Conservation (phyloP, 1,140 invertebrate genomes). For the Lanistes nyassanus region DNA sequence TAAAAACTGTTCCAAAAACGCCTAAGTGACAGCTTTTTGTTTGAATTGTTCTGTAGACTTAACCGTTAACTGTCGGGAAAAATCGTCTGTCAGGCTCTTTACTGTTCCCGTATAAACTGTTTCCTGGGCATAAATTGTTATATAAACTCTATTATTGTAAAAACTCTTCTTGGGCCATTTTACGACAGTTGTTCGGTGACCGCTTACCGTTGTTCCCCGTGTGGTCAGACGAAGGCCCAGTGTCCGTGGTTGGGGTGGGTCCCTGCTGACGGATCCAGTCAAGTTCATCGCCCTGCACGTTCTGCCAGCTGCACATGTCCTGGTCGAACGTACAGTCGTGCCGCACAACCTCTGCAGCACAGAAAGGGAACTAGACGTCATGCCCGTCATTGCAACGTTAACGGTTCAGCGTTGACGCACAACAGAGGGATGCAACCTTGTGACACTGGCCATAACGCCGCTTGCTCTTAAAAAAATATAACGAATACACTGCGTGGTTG, state of each 20-base stretch:
- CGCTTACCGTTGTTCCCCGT: conserved; percentile 18
- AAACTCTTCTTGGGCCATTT: background rate
- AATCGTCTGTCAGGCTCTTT: background rate
- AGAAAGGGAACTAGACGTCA: background rate
- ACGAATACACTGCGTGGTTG: too few relatives aligned
- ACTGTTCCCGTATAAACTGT: background rate
- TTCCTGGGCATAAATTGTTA: background rate
- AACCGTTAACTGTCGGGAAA: too few relatives aligned
- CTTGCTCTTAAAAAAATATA: too few relatives aligned
- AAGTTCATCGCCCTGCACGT: conserved; percentile 68
- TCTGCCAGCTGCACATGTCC: conserved; percentile 78
- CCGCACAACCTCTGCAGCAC: conserved; percentile 22
- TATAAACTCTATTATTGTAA: background rate
- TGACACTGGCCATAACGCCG: too few relatives aligned
- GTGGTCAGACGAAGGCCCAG: conserved; percentile 40
- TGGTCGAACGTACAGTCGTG: conserved; percentile 77
- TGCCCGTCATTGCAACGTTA: too few relatives aligned
- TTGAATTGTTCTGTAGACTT: too few relatives aligned
- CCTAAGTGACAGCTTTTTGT: too few relatives aligned
- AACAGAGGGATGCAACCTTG: too few relatives aligned
- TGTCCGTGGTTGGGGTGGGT: conserved; percentile 28
- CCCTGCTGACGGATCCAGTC: conserved; percentile 32
- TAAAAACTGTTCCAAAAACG: too few relatives aligned
- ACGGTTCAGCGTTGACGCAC: too few relatives aligned
- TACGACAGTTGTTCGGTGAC: background rate